phyloP scores from a whole-genome alignment of 2,797 vertebrate species.

The Momotus momota region DNA sequence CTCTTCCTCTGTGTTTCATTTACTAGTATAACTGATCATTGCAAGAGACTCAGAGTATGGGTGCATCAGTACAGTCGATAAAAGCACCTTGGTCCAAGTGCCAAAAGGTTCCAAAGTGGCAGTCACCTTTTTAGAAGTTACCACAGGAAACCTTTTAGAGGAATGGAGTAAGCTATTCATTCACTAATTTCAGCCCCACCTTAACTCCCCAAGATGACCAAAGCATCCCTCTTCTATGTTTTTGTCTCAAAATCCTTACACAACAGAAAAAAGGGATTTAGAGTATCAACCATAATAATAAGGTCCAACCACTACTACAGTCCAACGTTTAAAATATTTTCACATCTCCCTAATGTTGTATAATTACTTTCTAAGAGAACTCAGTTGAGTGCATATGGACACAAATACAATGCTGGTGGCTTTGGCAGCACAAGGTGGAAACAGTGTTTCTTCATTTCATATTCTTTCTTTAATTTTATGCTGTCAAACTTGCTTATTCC shows the following conservation, averaged over 20 bases:
- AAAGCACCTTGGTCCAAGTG: neutral
- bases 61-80: neutral
- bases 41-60: neutral
- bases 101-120: neutral
- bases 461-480: neutral
- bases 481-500: neutral
- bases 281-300: neutral
- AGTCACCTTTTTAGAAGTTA: neutral
- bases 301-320: neutral
- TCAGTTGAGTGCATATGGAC: accelerated
- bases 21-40: neutral
- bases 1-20: neutral
- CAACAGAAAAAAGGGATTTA: neutral
- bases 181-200: neutral
- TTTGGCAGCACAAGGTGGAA: neutral
- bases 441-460: neutral
- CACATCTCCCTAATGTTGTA: neutral
- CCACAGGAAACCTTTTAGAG: neutral
- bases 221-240: neutral
- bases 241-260: neutral
- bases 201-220: neutral
- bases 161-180: neutral
- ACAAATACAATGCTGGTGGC: neutral
- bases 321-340: neutral
- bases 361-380: neutral